Base-by-base conservation (phyloP, 2,888 invertebrate genomes). In the Scaptomyza parva region DNA sequence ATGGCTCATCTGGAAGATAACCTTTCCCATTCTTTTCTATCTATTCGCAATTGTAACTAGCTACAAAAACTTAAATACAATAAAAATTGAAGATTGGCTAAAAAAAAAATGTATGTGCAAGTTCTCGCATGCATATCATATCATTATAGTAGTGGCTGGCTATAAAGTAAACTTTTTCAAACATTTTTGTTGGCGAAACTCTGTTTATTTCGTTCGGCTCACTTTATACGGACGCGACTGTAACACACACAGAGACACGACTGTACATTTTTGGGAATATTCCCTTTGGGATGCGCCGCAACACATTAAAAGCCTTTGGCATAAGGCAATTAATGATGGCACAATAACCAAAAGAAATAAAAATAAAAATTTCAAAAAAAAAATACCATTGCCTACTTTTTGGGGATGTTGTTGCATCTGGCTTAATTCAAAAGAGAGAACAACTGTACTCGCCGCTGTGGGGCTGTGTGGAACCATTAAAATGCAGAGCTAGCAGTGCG, bases 381-480 rank as follows among this genome's bases (percentile, higher is more conserved):
- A 57, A 58, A 18, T n/a, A n/a, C n/a, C 28, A 33, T 67, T 68
- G 60, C 47, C 67, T 53, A 67, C 44, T 67, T 72, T 55, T 55
- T 53, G 14, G 26, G 44, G 30, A 40, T 51, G 22, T 8, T 57
- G 50, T 33, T 57, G 50, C 44, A 45, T 30, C 51, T 8, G 11
- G 33, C 17, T 45, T 51, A 43, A 39, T 50, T 39, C 22, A 8
- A 33, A 22, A 39, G 24, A n/a, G n/a, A n/a, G n/a, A n/a, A n/a
- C n/a, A n/a, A n/a, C 20, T 33, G 22, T 55, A 55, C 44, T 53
- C n/a, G n/a, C 24, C 28, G 30, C 35, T 44, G 7, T 45, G 26
- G 45, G 50, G 39, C 26, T 53, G 63, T n/a, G n/a, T n/a, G n/a
- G n/a, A 22, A 41, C 74, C 81, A 67, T 78, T 74, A 67, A 68